Evolutionary conservation across 2,113 vertebrate species (phyloP).

Genomic region (Nerophis ophidion): DNA sequence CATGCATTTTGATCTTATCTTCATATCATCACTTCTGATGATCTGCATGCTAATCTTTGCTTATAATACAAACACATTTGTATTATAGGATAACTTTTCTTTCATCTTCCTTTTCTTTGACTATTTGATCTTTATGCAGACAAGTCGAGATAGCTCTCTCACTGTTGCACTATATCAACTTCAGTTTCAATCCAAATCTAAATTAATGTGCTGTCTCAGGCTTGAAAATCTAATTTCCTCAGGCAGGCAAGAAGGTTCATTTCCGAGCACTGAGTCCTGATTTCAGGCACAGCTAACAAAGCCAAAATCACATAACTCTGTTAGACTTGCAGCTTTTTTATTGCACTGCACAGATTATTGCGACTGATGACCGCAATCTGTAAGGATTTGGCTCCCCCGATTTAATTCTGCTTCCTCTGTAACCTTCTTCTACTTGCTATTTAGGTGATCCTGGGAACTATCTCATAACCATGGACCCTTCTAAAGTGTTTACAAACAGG

Average conservation of each 20-base stretch:
- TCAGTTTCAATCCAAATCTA: conserved; percentile 39
- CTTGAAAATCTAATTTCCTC: conserved; percentile 45
- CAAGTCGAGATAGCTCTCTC: conserved; percentile 3
- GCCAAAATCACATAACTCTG: conserved; percentile 19
- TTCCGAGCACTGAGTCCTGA: conserved; percentile 19
- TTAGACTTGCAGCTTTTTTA: conserved; percentile 19
- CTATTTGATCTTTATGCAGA: conserved; percentile 9
- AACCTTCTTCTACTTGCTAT: conserved; percentile 14
- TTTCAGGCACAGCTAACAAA: conserved; percentile 11
- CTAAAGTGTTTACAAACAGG: conserved; percentile 30
- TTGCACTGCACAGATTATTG: conserved; percentile 31
- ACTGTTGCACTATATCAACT: conserved; percentile 17
- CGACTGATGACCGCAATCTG: conserved; percentile 30
- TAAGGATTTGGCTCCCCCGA: conserved; percentile 11
- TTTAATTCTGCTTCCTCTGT: conserved; percentile 26
- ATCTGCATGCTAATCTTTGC: no score
- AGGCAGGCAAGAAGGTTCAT: conserved; percentile 15
- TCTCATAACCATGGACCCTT: conserved; percentile 43
- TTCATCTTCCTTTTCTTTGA: neutral
- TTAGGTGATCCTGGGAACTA: conserved; percentile 12
- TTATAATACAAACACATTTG: no score
- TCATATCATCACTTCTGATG: no score
- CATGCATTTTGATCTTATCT: no score
- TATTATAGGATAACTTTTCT: no score
- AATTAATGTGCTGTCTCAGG: conserved; percentile 29